phyloP scores from a whole-genome alignment of 1,140 invertebrate genomes.

The Drosophila rufa region DNA sequence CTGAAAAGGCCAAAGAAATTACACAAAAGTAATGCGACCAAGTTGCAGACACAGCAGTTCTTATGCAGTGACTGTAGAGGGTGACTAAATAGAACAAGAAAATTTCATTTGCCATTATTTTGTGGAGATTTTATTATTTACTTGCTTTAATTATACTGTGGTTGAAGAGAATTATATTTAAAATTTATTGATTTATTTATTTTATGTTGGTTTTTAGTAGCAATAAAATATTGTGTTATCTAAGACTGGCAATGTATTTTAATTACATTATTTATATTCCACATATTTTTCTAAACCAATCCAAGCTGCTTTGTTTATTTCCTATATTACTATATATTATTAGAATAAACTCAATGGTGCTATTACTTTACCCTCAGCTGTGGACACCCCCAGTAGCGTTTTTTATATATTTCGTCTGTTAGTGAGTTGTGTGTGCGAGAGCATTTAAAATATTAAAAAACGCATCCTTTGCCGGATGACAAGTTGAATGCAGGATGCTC shows the following conservation, averaged over 20 bases:
- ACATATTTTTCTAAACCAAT: no score
- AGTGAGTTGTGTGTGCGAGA: constrained; percentile 38
- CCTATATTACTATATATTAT: background rate
- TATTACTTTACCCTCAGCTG: constrained; percentile 19
- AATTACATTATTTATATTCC: no score
- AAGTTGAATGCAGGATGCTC: constrained; percentile 35
- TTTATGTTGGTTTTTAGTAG: no score
- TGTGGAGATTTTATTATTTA: background rate
- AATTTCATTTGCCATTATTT: background rate
- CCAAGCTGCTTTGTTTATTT: no score
- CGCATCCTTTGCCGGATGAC: constrained; percentile 47
- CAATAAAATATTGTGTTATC: no score
- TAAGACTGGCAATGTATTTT: no score
- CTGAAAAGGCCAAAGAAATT: constrained; percentile 58
- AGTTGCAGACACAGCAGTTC: constrained; percentile 33
- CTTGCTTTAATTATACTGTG: background rate
- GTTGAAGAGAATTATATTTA: no score
- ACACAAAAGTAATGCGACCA: constrained; percentile 56
- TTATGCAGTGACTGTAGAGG: background rate
- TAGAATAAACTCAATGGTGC: background rate
- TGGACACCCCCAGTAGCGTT: background rate
- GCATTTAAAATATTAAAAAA: constrained; percentile 74
- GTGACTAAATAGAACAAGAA: background rate
- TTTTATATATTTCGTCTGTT: constrained; percentile 20
- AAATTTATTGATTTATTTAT: no score